A percentile compares a stretch with the other conserved stretches of the same genome.
Evolutionary conservation across 2,888 invertebrate genomes (phyloP).

Genomic region (Erpobdella octoculata): DNA sequence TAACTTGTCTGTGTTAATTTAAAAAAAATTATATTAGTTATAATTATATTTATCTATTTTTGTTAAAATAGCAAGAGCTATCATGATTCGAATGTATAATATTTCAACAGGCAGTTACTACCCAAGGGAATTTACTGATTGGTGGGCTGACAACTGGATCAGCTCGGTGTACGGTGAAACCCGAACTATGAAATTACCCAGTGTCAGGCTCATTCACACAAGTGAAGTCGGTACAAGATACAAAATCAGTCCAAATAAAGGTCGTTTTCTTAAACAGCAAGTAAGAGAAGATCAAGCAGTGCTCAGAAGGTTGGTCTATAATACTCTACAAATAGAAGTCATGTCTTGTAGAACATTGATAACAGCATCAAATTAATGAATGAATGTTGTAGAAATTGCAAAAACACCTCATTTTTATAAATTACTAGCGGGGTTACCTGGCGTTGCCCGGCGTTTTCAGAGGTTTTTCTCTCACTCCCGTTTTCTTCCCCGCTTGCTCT

Average conservation of each 20-base stretch:
- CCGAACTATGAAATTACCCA: constrained; percentile 32
- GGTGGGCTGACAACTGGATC: constrained; percentile 37
- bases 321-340: not conserved
- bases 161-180: constrained; percentile 28
- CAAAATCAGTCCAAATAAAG: constrained; percentile 19
- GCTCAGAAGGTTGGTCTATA: constrained; percentile 27
- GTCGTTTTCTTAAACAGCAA: constrained; percentile 27
- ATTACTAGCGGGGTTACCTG: too few species aligned
- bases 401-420: too few species aligned
- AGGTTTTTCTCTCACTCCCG: too few species aligned
- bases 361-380: not conserved
- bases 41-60: not conserved
- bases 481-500: too few species aligned
- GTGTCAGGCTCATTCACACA: constrained; percentile 31
- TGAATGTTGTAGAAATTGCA: too few species aligned
- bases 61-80: not conserved
- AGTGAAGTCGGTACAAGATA: constrained; percentile 33
- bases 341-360: not conserved
- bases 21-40: not conserved
- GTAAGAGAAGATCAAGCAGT: constrained; percentile 23
- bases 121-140: constrained; percentile 36
- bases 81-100: not conserved
- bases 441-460: too few species aligned
- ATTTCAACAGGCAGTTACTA: constrained; percentile 29
- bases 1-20: not conserved